A percentile compares a stretch with the other conserved stretches of the same genome.
Conservation (phyloP, 2,888 invertebrate genomes). For the Protonemura montana region DNA sequence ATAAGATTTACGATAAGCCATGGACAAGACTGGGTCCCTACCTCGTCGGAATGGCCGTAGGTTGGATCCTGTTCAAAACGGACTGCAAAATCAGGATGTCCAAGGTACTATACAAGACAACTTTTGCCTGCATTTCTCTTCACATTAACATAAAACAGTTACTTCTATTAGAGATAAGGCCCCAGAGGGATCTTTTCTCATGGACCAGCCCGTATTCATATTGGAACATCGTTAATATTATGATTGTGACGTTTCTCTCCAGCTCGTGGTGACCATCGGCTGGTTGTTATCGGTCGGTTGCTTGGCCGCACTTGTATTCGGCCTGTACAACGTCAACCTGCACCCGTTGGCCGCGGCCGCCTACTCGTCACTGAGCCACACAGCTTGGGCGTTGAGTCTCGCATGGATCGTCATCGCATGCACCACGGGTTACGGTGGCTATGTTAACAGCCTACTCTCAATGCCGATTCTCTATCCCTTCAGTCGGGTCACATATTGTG, state of each 20-base stretch:
- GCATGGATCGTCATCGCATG: conserved; percentile 61
- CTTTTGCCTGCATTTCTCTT: not conserved
- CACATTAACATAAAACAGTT: not conserved
- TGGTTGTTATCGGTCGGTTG: conserved; percentile 55
- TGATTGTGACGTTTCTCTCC: conserved; percentile 40
- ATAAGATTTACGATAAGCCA: conserved; percentile 89
- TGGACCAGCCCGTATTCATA: too few species aligned
- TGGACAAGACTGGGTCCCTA: conserved; percentile 88
- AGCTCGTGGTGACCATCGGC: conserved; percentile 53
- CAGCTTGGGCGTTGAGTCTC: conserved; percentile 60
- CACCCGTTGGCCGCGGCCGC: conserved; percentile 55
- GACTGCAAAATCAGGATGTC: conserved; percentile 79
- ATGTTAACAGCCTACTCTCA: conserved; percentile 75
- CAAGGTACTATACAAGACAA: conserved; percentile 61
- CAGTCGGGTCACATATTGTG: conserved; percentile 86
- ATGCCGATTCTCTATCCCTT: conserved; percentile 82
- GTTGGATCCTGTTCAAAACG: conserved; percentile 84
- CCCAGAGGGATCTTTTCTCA: too few species aligned
- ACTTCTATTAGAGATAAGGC: too few species aligned
- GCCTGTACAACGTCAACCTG: conserved; percentile 55
- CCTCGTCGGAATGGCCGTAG: conserved; percentile 82
- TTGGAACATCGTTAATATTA: too few species aligned
- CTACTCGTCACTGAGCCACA: conserved; percentile 59
- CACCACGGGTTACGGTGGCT: conserved; percentile 60
- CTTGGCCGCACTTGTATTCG: conserved; percentile 56